Conservation (phyloP, 1,140 invertebrate species). For the Latrodectus geometricus region DNA sequence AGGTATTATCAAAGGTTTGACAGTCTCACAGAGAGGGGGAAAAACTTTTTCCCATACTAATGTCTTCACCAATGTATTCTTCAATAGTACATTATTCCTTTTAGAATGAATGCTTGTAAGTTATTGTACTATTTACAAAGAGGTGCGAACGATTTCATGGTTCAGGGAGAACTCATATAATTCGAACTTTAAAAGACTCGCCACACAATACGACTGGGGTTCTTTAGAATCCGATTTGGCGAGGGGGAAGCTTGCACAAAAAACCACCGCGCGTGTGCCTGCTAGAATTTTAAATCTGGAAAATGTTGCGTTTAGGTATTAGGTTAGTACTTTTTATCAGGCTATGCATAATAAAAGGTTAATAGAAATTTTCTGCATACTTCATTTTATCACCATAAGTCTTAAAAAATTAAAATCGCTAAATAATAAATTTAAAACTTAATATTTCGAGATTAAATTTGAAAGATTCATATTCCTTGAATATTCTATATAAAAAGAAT, state of each 20-base stretch:
- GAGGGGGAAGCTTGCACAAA: slow-evolving; percentile 29
- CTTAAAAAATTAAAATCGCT: no score
- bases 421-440: no score
- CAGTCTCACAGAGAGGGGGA: background rate
- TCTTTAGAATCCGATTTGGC: background rate
- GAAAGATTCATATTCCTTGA: no score
- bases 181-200: slow-evolving; percentile 45
- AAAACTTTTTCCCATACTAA: background rate
- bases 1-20: background rate
- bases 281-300: no score
- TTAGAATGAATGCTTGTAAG: slow-evolving; percentile 31
- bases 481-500: no score
- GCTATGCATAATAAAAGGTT: no score
- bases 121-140: slow-evolving; percentile 27
- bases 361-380: no score
- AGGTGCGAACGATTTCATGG: slow-evolving; percentile 56
- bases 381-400: no score
- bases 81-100: slow-evolving; percentile 1
- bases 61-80: background rate
- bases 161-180: slow-evolving; percentile 41
- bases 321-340: no score
- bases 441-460: no score
- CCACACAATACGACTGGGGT: background rate
- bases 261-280: slow-evolving; percentile 3
- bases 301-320: no score